phyloP scores from a whole-genome alignment of 2,888 invertebrate species.

The Chouioia cunea region DNA sequence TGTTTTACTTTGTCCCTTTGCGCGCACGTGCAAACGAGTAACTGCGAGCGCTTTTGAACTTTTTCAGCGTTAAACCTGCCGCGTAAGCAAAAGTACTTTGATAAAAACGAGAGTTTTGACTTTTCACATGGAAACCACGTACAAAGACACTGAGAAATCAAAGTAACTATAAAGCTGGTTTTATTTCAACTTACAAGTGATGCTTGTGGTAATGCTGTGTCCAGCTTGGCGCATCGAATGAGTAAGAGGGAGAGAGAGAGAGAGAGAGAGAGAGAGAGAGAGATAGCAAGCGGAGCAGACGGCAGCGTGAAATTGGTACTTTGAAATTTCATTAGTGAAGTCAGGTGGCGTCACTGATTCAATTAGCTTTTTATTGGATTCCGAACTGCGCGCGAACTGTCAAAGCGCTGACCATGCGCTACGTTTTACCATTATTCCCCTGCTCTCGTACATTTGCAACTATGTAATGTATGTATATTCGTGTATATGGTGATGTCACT shows the following conservation, averaged over 20 bases:
- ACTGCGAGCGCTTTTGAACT: no score
- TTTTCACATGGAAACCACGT: neutral
- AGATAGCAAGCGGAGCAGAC: slow-evolving; percentile 22
- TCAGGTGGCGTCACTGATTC: slow-evolving; percentile 68
- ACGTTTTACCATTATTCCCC: slow-evolving; percentile 47
- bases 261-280: slow-evolving; percentile 51
- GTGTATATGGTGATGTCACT: no score
- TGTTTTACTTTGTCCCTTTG: slow-evolving; percentile 11
- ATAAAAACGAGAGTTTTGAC: slow-evolving; percentile 28
- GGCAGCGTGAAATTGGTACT: slow-evolving; percentile 66
- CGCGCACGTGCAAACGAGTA: neutral
- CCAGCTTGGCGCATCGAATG: slow-evolving; percentile 53
- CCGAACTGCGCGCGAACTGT: slow-evolving; percentile 65
- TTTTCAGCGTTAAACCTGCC: no score
- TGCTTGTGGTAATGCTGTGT: slow-evolving; percentile 57
- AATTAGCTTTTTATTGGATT: slow-evolving; percentile 68
- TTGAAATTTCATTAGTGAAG: slow-evolving; percentile 68
- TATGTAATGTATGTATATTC: neutral
- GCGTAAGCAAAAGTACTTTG: slow-evolving; percentile 42
- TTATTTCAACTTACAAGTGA: slow-evolving; percentile 60
- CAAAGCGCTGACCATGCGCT: slow-evolving; percentile 62
- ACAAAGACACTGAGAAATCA: no score
- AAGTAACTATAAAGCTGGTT: slow-evolving; percentile 52
- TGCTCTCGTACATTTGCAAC: neutral
- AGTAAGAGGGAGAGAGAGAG: slow-evolving; percentile 28